phyloP scores from a whole-genome alignment of 2,888 invertebrate genomes.

The Leucoma salicis region DNA sequence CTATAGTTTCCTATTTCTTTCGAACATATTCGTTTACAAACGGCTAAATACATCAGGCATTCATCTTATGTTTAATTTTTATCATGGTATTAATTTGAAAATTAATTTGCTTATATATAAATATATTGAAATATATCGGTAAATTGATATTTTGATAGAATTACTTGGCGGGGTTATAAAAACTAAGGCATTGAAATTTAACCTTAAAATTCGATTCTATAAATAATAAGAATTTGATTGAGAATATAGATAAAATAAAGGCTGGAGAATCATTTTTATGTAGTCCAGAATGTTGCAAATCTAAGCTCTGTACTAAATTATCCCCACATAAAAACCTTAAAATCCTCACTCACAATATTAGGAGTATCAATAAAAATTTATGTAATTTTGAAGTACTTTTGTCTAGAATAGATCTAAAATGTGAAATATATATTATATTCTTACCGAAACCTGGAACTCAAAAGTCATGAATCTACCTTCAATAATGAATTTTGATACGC shows the following conservation, averaged over 20 bases:
- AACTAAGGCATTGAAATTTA: not conserved
- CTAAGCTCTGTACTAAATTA: not conserved
- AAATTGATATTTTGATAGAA: not conserved
- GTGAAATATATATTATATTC: constrained; percentile 4
- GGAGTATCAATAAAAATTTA: not conserved
- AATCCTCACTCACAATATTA: not conserved
- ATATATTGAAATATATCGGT: too few species aligned
- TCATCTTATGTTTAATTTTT: too few species aligned
- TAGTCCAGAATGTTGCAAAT: not conserved
- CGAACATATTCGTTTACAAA: not conserved
- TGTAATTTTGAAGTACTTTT: not conserved
- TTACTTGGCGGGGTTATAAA: not conserved
- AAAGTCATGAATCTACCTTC: not conserved
- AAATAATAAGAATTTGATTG: not conserved
- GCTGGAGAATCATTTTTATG: not conserved
- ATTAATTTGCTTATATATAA: too few species aligned
- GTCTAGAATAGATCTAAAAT: not conserved
- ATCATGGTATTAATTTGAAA: too few species aligned
- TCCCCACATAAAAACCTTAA: not conserved
- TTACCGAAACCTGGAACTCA: constrained; percentile 1
- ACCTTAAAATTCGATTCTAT: not conserved
- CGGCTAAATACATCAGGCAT: too few species aligned
- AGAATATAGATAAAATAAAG: not conserved
- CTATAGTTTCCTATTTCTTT: not conserved
- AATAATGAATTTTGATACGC: not conserved